Evolutionary conservation across 2,113 vertebrate genomes (phyloP).

Genomic region (Nothoprocta perdicaria): DNA sequence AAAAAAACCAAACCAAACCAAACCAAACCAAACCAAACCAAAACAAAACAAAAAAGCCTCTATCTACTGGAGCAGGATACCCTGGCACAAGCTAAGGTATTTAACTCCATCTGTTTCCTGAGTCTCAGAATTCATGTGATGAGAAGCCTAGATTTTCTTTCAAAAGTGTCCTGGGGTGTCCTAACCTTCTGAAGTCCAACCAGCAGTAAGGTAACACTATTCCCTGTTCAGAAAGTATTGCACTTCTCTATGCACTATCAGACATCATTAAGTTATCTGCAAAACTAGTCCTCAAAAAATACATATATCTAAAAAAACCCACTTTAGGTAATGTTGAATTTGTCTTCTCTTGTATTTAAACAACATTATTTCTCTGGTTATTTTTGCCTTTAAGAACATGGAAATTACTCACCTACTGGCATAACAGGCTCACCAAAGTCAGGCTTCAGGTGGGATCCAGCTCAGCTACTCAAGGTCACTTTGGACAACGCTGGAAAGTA

Average conservation of each 20-base stretch:
- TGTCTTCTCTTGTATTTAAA: not conserved
- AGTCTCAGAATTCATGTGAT: not conserved
- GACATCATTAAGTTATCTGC: not conserved
- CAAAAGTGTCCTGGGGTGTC: not conserved
- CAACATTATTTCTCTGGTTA: not conserved
- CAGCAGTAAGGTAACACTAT: not conserved
- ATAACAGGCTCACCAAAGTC: not conserved
- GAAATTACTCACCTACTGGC: not conserved
- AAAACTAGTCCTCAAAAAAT: not conserved
- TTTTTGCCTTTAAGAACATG: not conserved
- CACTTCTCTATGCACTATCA: not conserved
- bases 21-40: no score
- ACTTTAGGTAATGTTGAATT: not conserved
- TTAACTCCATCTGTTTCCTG: not conserved
- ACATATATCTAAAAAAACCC: not conserved
- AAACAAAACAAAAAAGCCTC: not conserved
- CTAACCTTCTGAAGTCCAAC: not conserved
- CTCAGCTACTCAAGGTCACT: not conserved
- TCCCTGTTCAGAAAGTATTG: not conserved
- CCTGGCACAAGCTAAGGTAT: not conserved
- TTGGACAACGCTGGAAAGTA: not conserved
- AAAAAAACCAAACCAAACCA: no score
- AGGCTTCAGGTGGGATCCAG: not conserved
- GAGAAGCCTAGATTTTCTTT: not conserved
- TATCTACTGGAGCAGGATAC: not conserved